phyloP scores from a whole-genome alignment of 1,140 invertebrate species.

The Sesamia nonagrioides region DNA sequence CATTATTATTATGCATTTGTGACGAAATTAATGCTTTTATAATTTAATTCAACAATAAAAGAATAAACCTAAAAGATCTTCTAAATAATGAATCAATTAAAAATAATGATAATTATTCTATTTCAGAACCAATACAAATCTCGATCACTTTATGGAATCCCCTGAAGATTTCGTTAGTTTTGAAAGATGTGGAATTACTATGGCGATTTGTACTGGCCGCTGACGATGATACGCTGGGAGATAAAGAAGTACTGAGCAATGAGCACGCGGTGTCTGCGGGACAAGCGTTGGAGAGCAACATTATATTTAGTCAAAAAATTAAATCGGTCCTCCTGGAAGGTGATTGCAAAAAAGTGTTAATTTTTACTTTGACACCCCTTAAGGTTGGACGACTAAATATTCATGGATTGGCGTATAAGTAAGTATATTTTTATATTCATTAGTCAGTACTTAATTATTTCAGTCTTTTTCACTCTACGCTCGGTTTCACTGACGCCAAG shows the following conservation, averaged over 20 bases:
- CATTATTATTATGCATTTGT: too few species aligned
- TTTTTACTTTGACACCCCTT: constrained; percentile 80
- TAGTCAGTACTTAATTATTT: too few species aligned
- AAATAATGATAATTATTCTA: not conserved
- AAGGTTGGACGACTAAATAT: constrained; percentile 76
- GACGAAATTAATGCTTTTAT: constrained; percentile 17
- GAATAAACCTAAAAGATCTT: too few species aligned
- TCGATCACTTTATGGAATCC: constrained; percentile 93
- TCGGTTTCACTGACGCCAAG: too few species aligned
- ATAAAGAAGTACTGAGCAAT: constrained; percentile 72
- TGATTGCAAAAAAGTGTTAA: constrained; percentile 74
- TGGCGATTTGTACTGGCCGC: constrained; percentile 91
- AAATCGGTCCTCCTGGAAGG: constrained; percentile 77
- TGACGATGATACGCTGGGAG: constrained; percentile 70
- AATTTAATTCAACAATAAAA: not conserved
- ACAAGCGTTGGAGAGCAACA: constrained; percentile 71
- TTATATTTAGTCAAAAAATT: constrained; percentile 80
- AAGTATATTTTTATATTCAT: constrained; percentile 53
- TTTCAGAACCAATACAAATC: constrained; percentile 94
- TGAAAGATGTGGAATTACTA: constrained; percentile 93
- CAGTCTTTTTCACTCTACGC: too few species aligned
- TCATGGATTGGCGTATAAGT: constrained; percentile 83
- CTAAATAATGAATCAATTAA: not conserved
- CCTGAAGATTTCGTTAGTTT: constrained; percentile 91
- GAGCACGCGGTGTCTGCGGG: constrained; percentile 77